Conservation (phyloP, 2,113 vertebrate genomes). For the Taurulus bubalis region DNA sequence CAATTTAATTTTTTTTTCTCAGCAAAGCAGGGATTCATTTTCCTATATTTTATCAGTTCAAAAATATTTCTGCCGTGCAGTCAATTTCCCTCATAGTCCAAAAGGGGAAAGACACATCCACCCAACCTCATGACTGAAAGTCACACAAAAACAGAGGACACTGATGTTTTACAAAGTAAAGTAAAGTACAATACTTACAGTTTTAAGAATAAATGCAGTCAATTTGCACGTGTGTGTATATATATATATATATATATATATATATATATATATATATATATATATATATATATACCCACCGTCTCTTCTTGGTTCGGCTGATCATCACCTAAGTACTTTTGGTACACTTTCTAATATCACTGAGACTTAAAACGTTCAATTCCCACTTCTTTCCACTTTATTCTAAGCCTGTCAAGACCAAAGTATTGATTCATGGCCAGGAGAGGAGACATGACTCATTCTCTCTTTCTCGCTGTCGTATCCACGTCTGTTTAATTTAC, state of each 20-base stretch:
- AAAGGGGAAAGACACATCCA: conserved; percentile 39
- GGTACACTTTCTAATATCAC: conserved; percentile 4
- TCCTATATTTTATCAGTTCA: conserved; percentile 54
- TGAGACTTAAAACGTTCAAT: conserved; percentile 24
- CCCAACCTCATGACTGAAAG: no score
- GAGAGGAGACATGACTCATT: conserved; percentile 9
- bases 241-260: neutral
- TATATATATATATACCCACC: no score
- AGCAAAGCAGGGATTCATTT: conserved; percentile 53
- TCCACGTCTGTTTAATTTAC: conserved; percentile 10
- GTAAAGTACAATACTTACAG: neutral
- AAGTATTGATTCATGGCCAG: conserved; percentile 23
- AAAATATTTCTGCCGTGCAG: conserved; percentile 47
- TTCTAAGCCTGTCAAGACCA: conserved; percentile 46
- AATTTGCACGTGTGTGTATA: neutral
- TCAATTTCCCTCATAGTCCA: conserved; percentile 43
- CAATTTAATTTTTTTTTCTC: conserved; percentile 45
- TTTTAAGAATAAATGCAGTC: neutral
- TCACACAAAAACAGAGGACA: conserved; percentile 1
- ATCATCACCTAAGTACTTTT: conserved; percentile 18
- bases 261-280: no score
- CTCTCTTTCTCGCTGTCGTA: neutral
- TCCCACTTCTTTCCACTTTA: conserved; percentile 17
- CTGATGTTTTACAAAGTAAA: neutral
- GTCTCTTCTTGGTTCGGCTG: neutral